Conservation (phyloP, 2,888 invertebrate species). For the Dichetophora obliterata region DNA sequence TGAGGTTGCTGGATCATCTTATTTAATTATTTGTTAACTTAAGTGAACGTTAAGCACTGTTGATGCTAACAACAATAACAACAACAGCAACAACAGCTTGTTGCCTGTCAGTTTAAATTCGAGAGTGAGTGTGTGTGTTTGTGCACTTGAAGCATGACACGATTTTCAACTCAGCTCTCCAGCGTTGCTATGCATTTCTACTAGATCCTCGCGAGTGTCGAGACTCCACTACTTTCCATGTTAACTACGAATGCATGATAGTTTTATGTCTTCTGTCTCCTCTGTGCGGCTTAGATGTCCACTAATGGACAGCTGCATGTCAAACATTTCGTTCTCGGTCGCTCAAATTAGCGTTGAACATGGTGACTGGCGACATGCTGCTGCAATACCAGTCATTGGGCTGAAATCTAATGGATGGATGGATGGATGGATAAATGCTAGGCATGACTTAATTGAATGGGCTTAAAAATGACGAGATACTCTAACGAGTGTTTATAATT, state of each 20-base stretch:
- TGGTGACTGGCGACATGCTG: slow-evolving; percentile 8
- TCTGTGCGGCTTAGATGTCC: neutral
- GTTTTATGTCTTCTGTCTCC: neutral
- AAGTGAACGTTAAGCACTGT: slow-evolving; percentile 15
- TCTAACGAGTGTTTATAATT: neutral
- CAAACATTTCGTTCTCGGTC: slow-evolving; percentile 12
- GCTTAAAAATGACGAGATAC: neutral
- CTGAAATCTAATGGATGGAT: neutral
- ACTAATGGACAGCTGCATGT: slow-evolving; percentile 39
- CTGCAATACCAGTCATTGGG: slow-evolving; percentile 9
- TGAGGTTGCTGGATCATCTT: slow-evolving; percentile 20
- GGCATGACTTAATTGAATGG: neutral
- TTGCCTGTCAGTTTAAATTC: slow-evolving; percentile 31
- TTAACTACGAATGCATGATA: neutral
- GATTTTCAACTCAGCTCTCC: neutral
- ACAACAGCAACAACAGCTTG: slow-evolving; percentile 9
- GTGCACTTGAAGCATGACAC: slow-evolving; percentile 2
- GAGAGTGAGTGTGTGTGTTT: neutral
- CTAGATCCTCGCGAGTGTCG: slow-evolving; percentile 2
- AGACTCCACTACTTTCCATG: neutral
- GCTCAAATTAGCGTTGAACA: neutral
- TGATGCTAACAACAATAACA: slow-evolving; percentile 2
- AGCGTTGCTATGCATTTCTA: neutral
- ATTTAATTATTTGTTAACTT: slow-evolving; percentile 27
- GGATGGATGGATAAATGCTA: neutral